Base-by-base conservation (phyloP, 2,113 vertebrate genomes). In the Corydoras maculifer region DNA sequence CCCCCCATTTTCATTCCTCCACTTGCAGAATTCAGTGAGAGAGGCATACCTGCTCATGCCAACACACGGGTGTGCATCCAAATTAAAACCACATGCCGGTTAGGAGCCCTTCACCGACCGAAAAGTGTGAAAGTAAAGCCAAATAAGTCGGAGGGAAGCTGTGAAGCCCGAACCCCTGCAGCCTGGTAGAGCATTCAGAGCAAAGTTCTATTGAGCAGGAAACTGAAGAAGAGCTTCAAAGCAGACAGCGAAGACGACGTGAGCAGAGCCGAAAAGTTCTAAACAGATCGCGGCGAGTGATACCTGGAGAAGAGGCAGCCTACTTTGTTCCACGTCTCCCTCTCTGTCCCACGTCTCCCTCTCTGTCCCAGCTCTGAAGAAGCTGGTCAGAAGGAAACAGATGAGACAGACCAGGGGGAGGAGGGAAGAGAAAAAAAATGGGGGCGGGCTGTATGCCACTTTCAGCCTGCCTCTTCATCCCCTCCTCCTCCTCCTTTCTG, bases 221-320 rank as follows among this genome's bases (percentile, higher is more conserved):
- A 43, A 43, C 35, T 5, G 35, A 43, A 43, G 35, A 43, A 43
- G 7, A 43, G 35, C 35, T 43, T 43, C 7, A 43, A 43, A 57
- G 13, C 54, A 57, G 54, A 57, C 49, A 4, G 1, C 4, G 2
- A 10, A 14, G 32, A 31, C 43, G 14, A 7, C 9, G 31, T 48
- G 35, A 59, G 12, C 30, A 30, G n/a, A 59, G 7, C 3, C 49
- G 14, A 13, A 25, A 72, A 58, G 18, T n/a, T 57, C n/a, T n/a
- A 49, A 50, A 43, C 30, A 49, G 8, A 11, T 18, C 8, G 11
- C 29, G 65, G 29, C 58, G 9, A 66, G 49, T 61, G 35, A 30
- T 87, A 87, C 84, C 86, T 84, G 77, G 6, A 32, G 12, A 18
- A 61, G 65, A 60, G 2, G 54, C 54, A 57, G 54, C 54, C 54